phyloP scores from a whole-genome alignment of 2,113 vertebrate species.

The Origma solitaria region DNA sequence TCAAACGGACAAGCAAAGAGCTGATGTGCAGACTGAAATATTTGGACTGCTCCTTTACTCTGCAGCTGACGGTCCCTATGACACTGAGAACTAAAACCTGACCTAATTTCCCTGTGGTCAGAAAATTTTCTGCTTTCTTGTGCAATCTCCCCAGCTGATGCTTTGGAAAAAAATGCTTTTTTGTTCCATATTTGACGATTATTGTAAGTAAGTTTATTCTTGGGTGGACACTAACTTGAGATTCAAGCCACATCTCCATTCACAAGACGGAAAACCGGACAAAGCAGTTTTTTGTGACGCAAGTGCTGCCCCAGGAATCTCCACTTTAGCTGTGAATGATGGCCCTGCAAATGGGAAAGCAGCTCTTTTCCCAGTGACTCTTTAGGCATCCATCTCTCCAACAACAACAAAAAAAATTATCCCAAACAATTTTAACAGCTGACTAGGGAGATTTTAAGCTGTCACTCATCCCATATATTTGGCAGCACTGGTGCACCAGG shows the following conservation, averaged over 20 bases:
- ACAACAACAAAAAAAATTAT: background rate
- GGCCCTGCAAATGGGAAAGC: background rate
- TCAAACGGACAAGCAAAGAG: background rate
- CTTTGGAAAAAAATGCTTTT: background rate
- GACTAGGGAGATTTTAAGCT: background rate
- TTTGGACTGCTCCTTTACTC: background rate
- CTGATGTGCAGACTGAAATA: background rate
- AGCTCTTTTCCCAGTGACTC: background rate
- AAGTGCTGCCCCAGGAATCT: background rate
- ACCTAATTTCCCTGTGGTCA: background rate
- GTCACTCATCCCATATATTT: background rate
- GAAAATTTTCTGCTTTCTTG: background rate
- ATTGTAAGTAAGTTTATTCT: background rate
- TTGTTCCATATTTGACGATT: background rate
- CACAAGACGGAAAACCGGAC: background rate
- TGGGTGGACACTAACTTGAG: background rate
- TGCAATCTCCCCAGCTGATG: background rate
- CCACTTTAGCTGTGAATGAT: background rate
- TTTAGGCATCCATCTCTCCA: background rate
- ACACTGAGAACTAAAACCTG: background rate
- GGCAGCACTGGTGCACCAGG: background rate
- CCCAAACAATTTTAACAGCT: background rate
- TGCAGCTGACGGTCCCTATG: background rate
- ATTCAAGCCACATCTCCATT: background rate
- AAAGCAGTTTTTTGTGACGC: background rate